Percentiles rank a stretch among this genome's conserved stretches.
Conservation (phyloP, 2,888 invertebrate species). For the Malthinus seriepunctatus region DNA sequence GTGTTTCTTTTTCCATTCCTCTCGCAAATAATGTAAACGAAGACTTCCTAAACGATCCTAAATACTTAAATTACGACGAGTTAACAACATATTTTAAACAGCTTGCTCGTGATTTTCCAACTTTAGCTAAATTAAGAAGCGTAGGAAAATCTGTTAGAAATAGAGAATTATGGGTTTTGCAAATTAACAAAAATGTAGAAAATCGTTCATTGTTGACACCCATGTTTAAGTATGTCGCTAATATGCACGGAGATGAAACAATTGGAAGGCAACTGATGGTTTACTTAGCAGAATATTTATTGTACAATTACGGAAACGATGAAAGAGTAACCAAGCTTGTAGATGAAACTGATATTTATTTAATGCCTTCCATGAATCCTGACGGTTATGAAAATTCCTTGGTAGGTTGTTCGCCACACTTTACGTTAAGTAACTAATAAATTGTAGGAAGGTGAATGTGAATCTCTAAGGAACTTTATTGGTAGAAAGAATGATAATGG, state of each 20-base stretch:
- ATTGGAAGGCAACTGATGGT: slow-evolving; percentile 84
- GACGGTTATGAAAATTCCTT: slow-evolving; percentile 88
- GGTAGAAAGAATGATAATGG: slow-evolving; percentile 83
- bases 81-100: slow-evolving; percentile 66
- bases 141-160: slow-evolving; percentile 86
- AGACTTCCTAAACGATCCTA: slow-evolving; percentile 61
- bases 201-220: slow-evolving; percentile 69
- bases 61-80: slow-evolving; percentile 74
- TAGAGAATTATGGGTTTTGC: slow-evolving; percentile 78
- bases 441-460: slow-evolving; percentile 78
- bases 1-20: slow-evolving; percentile 17
- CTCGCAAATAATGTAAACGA: slow-evolving; percentile 51
- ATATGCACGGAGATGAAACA: slow-evolving; percentile 96
- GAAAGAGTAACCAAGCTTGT: slow-evolving; percentile 76
- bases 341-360: slow-evolving; percentile 86
- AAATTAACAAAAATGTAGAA: slow-evolving; percentile 74
- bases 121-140: slow-evolving; percentile 69
- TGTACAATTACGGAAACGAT: slow-evolving; percentile 73
- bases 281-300: slow-evolving; percentile 81
- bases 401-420: slow-evolving; percentile 56
- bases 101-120: slow-evolving; percentile 67
- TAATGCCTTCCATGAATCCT: slow-evolving; percentile 98
- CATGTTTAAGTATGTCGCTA: slow-evolving; percentile 92
- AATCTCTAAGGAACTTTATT: slow-evolving; percentile 64
- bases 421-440: not conserved